These are phyloP conservation scores for Teleogryllus occipitalis DNA, from an alignment of 1,140 invertebrate genomes.

Conservation along the genomic window DNA sequence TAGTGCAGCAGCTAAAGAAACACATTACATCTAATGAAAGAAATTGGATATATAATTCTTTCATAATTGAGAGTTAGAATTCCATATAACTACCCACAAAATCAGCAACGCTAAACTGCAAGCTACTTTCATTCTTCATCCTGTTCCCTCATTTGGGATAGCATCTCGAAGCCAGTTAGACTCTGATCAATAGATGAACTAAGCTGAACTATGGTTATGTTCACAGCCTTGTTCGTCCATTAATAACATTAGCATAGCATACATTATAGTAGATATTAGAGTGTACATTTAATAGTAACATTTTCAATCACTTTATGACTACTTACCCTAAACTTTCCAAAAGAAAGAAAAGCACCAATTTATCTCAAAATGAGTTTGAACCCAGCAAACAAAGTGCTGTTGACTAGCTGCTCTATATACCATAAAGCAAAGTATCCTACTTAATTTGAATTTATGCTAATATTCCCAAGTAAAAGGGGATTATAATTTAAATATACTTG, in stretches of 20 bases:
- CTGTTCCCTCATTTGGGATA: neutral
- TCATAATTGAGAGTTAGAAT: neutral
- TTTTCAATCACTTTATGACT: neutral
- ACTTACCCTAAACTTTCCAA: neutral
- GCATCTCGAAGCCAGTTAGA: neutral
- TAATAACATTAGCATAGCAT: neutral
- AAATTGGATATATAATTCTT: neutral
- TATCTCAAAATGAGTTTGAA: neutral
- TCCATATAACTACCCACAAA: conserved; percentile 1
- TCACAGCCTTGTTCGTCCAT: neutral
- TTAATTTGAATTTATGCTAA: neutral
- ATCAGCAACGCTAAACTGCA: neutral
- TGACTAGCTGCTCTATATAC: conserved; percentile 4
- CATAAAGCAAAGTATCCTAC: neutral
- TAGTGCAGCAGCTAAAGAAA: neutral
- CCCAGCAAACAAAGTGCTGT: neutral
- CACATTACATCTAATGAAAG: conserved; percentile 1
- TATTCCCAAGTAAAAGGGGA: neutral
- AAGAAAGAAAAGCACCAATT: neutral
- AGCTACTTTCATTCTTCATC: neutral
- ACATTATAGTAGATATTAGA: neutral
- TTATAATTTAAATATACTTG: neutral
- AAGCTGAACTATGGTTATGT: neutral
- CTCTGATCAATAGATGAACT: neutral
- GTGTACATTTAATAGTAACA: neutral